These are phyloP conservation scores for Alviniconcha marisindica DNA, from an alignment of 1,140 invertebrate species.

Conservation along the genomic window DNA sequence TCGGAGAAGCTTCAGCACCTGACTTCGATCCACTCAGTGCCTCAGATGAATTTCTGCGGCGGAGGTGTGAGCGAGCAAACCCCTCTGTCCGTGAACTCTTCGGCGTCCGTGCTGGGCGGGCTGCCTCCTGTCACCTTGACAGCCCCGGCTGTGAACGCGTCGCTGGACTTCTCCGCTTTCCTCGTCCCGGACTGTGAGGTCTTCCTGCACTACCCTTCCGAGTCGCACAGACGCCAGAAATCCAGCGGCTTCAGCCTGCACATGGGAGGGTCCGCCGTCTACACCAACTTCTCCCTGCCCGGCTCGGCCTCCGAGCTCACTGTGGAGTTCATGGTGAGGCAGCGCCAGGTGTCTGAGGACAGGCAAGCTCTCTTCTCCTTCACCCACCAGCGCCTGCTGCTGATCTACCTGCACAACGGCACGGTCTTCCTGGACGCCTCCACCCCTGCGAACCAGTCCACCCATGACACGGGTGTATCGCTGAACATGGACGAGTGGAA, in stretches of 20 bases:
- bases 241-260: constrained; percentile 52
- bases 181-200: constrained; percentile 43
- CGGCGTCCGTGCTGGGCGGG: neutral
- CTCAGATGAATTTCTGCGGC: constrained; percentile 18
- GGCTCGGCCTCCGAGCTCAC: constrained; percentile 41
- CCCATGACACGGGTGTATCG: constrained; percentile 32
- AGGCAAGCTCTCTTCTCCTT: constrained; percentile 55
- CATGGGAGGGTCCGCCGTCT: constrained; percentile 45
- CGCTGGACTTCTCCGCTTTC: constrained; percentile 35
- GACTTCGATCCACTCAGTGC: constrained; percentile 23
- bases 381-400: constrained; percentile 45
- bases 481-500: constrained; percentile 54
- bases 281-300: constrained; percentile 45
- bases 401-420: constrained; percentile 38
- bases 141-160: neutral
- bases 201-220: constrained; percentile 49
- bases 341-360: constrained; percentile 34
- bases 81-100: constrained; percentile 7
- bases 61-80: constrained; percentile 13
- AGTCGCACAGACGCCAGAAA: constrained; percentile 35
- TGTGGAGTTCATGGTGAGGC: constrained; percentile 52
- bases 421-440: constrained; percentile 39
- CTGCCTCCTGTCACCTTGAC: neutral
- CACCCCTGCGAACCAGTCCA: neutral
- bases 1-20: constrained; percentile 43